Conservation (phyloP, 1,140 invertebrate species). For the Drosophila equinoxialis region DNA sequence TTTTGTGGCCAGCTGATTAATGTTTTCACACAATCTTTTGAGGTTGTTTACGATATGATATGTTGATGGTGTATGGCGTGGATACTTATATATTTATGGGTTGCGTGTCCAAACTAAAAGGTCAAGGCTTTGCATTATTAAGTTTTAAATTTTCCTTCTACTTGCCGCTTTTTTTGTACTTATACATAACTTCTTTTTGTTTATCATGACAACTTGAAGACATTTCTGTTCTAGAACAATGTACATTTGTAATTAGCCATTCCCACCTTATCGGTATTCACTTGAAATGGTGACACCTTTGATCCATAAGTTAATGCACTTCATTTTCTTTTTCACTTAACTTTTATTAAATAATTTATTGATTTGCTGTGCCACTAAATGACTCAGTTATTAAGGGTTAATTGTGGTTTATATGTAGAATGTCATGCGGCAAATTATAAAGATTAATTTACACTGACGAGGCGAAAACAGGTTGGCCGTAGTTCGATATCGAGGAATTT, state of each 20-base stretch:
- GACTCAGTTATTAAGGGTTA: neutral
- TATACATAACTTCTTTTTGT: neutral
- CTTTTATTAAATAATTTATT: neutral
- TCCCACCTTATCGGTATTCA: neutral
- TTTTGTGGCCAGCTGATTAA: constrained; percentile 3
- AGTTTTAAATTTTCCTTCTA: neutral
- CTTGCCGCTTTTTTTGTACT: neutral
- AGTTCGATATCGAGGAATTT: neutral
- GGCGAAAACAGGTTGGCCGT: neutral
- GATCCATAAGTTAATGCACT: neutral
- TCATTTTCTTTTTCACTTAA: neutral
- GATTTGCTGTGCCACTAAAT: neutral
- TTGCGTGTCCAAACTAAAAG: constrained; percentile 8
- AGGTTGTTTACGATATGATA: neutral
- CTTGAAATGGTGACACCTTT: neutral
- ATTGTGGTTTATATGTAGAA: neutral
- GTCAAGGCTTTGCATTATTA: constrained; percentile 1
- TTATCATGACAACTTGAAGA: neutral
- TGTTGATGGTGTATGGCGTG: neutral
- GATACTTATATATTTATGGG: constrained; percentile 1
- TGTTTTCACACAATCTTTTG: constrained; percentile 7
- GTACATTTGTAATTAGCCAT: neutral
- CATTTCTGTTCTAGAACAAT: neutral
- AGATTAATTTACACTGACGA: too few relatives aligned
- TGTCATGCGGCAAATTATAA: neutral